phyloP scores from a whole-genome alignment of 2,797 vertebrate genomes.

The Psittacula derbiana region DNA sequence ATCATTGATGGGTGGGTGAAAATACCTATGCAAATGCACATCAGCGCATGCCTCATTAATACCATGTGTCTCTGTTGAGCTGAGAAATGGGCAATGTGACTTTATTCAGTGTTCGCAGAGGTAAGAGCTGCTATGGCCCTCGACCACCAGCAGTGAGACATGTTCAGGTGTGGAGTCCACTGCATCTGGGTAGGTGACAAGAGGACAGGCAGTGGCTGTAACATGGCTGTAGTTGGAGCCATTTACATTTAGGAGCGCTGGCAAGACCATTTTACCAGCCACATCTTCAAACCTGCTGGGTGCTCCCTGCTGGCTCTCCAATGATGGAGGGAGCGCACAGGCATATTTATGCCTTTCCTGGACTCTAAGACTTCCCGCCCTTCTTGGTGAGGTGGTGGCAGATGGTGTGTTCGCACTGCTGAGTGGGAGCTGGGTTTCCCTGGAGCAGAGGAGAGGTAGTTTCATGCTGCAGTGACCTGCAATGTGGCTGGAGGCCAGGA shows the following conservation, averaged over 20 bases:
- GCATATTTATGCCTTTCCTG: background rate
- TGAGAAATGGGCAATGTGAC: accelerated
- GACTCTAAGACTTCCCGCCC: background rate
- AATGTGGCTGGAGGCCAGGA: background rate
- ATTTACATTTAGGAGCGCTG: background rate
- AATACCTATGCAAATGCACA: background rate
- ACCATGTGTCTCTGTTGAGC: accelerated
- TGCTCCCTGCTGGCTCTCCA: background rate
- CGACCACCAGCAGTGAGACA: background rate
- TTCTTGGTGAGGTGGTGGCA: background rate
- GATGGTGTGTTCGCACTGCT: accelerated
- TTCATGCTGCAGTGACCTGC: background rate
- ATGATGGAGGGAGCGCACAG: background rate
- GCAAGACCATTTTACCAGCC: background rate
- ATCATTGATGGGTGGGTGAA: background rate
- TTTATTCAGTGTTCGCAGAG: background rate
- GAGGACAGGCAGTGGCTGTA: background rate
- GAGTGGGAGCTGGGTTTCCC: background rate
- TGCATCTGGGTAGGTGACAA: background rate
- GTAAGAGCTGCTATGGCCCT: accelerated
- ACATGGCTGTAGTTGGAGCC: background rate
- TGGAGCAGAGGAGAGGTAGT: background rate
- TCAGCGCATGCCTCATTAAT: background rate
- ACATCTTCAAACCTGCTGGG: accelerated
- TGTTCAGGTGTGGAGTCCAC: accelerated